Evolutionary conservation across 1,140 invertebrate species (phyloP).

Genomic region (Drosophila insularis): DNA sequence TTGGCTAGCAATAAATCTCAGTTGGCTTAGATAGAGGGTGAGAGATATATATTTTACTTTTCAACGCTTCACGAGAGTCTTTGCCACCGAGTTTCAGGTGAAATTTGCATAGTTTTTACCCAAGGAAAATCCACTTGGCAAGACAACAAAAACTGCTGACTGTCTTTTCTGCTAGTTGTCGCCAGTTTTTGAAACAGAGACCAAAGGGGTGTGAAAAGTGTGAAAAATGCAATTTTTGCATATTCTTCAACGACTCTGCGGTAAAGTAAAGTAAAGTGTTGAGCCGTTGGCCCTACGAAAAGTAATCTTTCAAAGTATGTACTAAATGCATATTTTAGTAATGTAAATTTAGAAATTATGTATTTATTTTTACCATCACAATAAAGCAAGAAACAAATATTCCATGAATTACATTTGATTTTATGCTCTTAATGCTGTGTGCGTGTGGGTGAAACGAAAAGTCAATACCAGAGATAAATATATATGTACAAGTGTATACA

Average conservation of each 20-base stretch:
- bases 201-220: conserved; percentile 5
- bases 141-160: conserved; percentile 20
- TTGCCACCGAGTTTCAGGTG: conserved; percentile 11
- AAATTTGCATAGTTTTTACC: conserved; percentile 58
- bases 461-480: neutral
- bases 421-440: neutral
- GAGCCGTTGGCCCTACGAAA: conserved; percentile 18
- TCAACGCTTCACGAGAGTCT: conserved; percentile 5
- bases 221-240: conserved; percentile 44
- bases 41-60: conserved; percentile 17
- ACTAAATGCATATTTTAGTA: neutral
- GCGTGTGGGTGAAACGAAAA: neutral
- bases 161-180: conserved; percentile 28
- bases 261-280: conserved; percentile 1
- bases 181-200: neutral
- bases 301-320: conserved; percentile 8
- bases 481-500: neutral
- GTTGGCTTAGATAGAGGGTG: conserved; percentile 15
- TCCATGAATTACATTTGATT: conserved; percentile 34
- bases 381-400: conserved; percentile 11
- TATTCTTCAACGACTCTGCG: conserved; percentile 28
- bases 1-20: conserved; percentile 49
- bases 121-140: conserved; percentile 44
- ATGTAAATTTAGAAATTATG: conserved; percentile 1
- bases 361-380: conserved; percentile 33